phyloP scores from a whole-genome alignment of 2,888 invertebrate genomes.

The Cistogaster globosa region DNA sequence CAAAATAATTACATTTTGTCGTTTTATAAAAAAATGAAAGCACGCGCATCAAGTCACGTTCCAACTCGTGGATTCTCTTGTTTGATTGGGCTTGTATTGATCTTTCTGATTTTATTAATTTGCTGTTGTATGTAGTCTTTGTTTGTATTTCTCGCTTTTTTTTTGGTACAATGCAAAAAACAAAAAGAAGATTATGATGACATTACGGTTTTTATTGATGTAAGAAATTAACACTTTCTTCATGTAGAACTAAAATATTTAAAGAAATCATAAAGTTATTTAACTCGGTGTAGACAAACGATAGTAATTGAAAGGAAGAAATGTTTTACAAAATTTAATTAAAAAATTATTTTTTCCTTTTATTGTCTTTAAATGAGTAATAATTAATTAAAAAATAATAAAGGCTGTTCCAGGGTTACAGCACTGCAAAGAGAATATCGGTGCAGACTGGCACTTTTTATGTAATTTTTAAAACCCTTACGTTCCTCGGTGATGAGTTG shows the following conservation, averaged over 20 bases:
- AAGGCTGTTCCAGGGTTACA: too few relatives aligned
- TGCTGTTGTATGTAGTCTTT: constrained; percentile 7
- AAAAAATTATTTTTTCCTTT: too few relatives aligned
- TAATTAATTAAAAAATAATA: too few relatives aligned
- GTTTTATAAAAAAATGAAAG: constrained; percentile 9
- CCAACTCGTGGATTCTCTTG: constrained; percentile 18
- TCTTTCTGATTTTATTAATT: neutral
- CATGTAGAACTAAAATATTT: neutral
- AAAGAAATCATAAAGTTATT: neutral
- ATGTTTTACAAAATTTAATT: too few relatives aligned
- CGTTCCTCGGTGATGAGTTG: too few relatives aligned
- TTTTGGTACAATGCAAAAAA: neutral
- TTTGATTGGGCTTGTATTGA: neutral
- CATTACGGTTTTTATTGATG: neutral
- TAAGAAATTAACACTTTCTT: constrained; percentile 5
- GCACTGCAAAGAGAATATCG: too few relatives aligned
- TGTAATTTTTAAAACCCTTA: too few relatives aligned
- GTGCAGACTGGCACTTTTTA: too few relatives aligned
- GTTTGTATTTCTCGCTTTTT: constrained; percentile 1
- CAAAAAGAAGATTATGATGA: neutral
- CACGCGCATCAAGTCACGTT: constrained; percentile 53
- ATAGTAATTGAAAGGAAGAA: too few relatives aligned
- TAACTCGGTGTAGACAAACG: too few relatives aligned
- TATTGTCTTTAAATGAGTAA: too few relatives aligned
- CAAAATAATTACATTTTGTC: neutral